Evolutionary conservation across 2,888 invertebrate species (phyloP).

Genomic region (Bugulina stolonifera): DNA sequence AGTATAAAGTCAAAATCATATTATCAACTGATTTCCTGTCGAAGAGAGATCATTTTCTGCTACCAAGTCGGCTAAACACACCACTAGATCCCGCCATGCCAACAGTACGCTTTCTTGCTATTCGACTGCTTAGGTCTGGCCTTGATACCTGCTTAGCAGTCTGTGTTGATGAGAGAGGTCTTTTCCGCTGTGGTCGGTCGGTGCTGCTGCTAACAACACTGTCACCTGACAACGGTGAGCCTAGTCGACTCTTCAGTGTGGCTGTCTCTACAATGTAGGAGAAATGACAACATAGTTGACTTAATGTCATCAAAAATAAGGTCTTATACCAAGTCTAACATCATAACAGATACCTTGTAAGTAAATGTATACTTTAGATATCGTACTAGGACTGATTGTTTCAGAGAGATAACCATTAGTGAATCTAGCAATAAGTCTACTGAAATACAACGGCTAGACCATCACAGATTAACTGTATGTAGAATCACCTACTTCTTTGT

Average conservation of each 20-base stretch:
- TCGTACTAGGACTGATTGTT: too few relatives aligned
- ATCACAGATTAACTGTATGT: not conserved
- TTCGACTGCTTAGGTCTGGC: not conserved
- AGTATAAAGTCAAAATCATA: too few relatives aligned
- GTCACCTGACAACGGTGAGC: not conserved
- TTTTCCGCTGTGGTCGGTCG: not conserved
- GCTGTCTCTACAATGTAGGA: too few relatives aligned
- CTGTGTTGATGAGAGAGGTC: not conserved
- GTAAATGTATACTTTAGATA: too few relatives aligned
- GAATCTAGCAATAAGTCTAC: too few relatives aligned
- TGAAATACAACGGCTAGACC: not conserved
- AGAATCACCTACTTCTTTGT: not conserved
- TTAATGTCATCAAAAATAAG: too few relatives aligned
- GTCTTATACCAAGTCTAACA: too few relatives aligned
- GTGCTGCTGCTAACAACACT: conserved; percentile 17
- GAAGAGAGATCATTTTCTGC: not conserved
- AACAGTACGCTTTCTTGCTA: too few relatives aligned
- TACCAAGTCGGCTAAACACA: conserved; percentile 19
- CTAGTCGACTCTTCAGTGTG: not conserved
- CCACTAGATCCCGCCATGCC: not conserved
- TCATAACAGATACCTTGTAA: too few relatives aligned
- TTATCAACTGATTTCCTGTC: not conserved
- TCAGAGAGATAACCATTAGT: too few relatives aligned
- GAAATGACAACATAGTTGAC: too few relatives aligned
- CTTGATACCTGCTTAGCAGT: not conserved